Conservation (phyloP, 1,140 invertebrate species). For the Zaprionus camerounensis region DNA sequence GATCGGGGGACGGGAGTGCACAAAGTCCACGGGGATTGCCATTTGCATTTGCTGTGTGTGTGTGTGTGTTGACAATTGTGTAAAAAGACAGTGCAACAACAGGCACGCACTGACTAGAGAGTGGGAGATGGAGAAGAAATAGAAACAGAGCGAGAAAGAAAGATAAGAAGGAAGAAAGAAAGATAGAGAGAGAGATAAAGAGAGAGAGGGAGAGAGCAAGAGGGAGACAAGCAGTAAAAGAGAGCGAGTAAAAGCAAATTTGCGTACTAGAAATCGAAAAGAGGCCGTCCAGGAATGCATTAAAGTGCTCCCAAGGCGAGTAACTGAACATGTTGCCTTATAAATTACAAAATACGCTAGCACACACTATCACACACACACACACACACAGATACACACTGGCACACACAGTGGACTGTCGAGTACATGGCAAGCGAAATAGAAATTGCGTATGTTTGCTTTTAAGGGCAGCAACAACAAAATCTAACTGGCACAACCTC, state of each 20-base stretch:
- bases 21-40: not conserved
- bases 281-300: slow-evolving; percentile 61
- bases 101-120: not conserved
- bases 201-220: not conserved
- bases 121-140: slow-evolving; percentile 15
- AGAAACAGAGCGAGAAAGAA: slow-evolving; percentile 11
- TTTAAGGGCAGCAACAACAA: slow-evolving; percentile 26
- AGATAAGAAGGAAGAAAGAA: slow-evolving; percentile 19
- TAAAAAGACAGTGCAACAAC: slow-evolving; percentile 65
- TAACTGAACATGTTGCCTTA: slow-evolving; percentile 65
- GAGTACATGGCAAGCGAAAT: slow-evolving; percentile 53
- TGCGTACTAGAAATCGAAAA: slow-evolving; percentile 69
- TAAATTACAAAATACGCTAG: slow-evolving; percentile 71
- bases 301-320: slow-evolving; percentile 50
- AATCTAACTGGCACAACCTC: slow-evolving; percentile 3
- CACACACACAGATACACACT: slow-evolving; percentile 8
- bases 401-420: slow-evolving; percentile 24
- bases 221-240: slow-evolving; percentile 7
- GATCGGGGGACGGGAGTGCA: not conserved
- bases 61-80: slow-evolving; percentile 73
- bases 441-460: slow-evolving; percentile 72
- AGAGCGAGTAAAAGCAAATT: slow-evolving; percentile 52
- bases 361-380: too few species aligned
- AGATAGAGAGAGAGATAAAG: slow-evolving; percentile 21
- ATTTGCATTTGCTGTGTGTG: slow-evolving; percentile 58